Percentiles rank a stretch among this genome's conserved stretches.
These are phyloP conservation scores for Bombus soroeensis DNA, from an alignment of 1,140 invertebrate genomes.

Conservation along the genomic window DNA sequence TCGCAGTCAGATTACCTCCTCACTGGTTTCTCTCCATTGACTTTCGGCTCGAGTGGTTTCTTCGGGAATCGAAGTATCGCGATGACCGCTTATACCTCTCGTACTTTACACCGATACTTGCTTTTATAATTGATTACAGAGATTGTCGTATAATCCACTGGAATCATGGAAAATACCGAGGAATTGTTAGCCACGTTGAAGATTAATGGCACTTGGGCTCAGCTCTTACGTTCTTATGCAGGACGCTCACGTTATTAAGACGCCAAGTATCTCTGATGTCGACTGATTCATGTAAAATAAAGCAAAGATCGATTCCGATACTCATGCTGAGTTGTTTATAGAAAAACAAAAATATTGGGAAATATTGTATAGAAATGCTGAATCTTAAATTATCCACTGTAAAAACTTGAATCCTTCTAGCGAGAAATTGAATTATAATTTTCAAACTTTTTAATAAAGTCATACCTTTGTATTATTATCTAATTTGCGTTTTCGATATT, in stretches of 20 bases:
- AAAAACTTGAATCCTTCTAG: too few relatives aligned
- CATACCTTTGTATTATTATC: too few relatives aligned
- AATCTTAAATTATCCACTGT: background rate
- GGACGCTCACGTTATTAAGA: background rate
- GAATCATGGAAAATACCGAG: background rate
- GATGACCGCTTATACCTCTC: background rate
- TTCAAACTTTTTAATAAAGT: too few relatives aligned
- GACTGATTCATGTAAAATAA: background rate
- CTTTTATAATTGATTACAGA: slow-evolving; percentile 5
- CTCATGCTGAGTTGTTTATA: background rate
- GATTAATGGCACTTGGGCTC: background rate
- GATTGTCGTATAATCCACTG: background rate
- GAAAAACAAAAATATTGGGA: background rate
- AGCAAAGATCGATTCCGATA: background rate
- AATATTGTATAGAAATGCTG: background rate
- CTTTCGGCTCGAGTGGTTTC: slow-evolving; percentile 21
- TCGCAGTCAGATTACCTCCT: slow-evolving; percentile 40
- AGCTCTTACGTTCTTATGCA: background rate
- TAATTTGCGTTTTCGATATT: too few relatives aligned
- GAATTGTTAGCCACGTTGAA: background rate
- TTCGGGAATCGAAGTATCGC: slow-evolving; percentile 9
- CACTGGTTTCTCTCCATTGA: background rate
- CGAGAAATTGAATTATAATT: too few relatives aligned
- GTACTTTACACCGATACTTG: slow-evolving; percentile 1
- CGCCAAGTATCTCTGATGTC: too few relatives aligned